These are phyloP conservation scores for Pachymerium ferrugineum DNA, from an alignment of 2,888 invertebrate genomes.

Conservation along the genomic window DNA sequence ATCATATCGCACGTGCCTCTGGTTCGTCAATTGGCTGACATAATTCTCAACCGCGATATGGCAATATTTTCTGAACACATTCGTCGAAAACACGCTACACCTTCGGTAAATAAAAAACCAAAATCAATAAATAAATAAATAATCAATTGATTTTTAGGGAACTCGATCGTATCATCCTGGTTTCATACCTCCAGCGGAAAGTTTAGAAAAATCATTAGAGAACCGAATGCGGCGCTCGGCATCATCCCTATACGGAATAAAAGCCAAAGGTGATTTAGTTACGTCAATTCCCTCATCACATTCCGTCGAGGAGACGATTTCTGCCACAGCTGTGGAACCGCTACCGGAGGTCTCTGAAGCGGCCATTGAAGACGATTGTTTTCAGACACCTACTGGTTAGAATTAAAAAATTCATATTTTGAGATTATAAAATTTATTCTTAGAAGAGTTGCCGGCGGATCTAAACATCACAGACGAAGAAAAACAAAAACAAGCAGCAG, in stretches of 20 bases:
- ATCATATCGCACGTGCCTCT: conserved; percentile 87
- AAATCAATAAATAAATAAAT: too few species aligned
- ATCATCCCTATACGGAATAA: conserved; percentile 39
- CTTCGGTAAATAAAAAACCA: neutral
- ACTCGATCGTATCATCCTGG: conserved; percentile 41
- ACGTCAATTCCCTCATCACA: neutral
- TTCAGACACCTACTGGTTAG: neutral
- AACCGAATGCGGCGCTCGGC: conserved; percentile 41
- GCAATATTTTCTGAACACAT: conserved; percentile 40
- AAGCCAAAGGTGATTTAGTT: conserved; percentile 36
- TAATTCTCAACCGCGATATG: conserved; percentile 74
- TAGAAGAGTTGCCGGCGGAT: conserved; percentile 40
- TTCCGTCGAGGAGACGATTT: neutral
- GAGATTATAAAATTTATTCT: neutral
- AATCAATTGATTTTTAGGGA: neutral
- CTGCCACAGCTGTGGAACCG: neutral
- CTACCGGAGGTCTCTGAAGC: neutral
- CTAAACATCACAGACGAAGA: conserved; percentile 90
- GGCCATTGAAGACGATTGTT: neutral
- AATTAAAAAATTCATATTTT: neutral
- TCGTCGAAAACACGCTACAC: neutral
- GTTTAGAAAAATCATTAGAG: conserved; percentile 69
- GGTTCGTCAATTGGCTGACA: conserved; percentile 82
- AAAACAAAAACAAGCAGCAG: conserved; percentile 61
- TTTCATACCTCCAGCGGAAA: conserved; percentile 63